phyloP scores from a whole-genome alignment of 2,113 vertebrate species.

The Charadrius vociferus region DNA sequence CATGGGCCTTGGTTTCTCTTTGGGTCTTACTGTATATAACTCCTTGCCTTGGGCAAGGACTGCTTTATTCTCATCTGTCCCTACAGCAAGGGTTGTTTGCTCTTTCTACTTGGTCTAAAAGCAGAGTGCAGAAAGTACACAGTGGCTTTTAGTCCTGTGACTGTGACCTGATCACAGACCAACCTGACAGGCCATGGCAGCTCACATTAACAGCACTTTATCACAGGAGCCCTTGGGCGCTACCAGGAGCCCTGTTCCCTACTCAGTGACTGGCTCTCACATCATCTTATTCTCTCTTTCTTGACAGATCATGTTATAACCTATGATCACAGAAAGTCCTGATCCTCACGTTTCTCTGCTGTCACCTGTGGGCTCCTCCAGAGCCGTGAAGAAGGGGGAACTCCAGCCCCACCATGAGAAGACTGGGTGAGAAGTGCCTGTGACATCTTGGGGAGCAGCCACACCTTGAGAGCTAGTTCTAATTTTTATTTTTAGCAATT shows the following conservation, averaged over 20 bases:
- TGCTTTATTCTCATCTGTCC: not conserved
- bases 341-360: constrained; percentile 50
- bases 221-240: not conserved
- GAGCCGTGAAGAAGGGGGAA: constrained; percentile 29
- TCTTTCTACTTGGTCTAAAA: constrained; percentile 3
- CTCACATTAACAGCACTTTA: not conserved
- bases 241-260: not conserved
- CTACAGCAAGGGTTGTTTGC: not conserved
- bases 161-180: not conserved
- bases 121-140: not conserved
- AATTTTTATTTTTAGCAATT: not conserved
- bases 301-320: constrained; percentile 62
- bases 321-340: constrained; percentile 63
- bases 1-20: not conserved
- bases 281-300: constrained; percentile 66
- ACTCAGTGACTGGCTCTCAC: constrained; percentile 34
- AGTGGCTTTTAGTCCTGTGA: not conserved
- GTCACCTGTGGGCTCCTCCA: constrained; percentile 54
- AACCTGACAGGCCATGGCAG: not conserved
- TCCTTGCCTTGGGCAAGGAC: not conserved
- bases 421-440: constrained; percentile 53
- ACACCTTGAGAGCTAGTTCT: not conserved
- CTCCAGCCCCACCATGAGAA: constrained; percentile 36
- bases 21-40: not conserved
- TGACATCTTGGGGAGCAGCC: not conserved